Evolutionary conservation across 2,888 invertebrate species (phyloP), one percentile per base, ranked within the genome.

Genomic region (Tenthredo notha): DNA sequence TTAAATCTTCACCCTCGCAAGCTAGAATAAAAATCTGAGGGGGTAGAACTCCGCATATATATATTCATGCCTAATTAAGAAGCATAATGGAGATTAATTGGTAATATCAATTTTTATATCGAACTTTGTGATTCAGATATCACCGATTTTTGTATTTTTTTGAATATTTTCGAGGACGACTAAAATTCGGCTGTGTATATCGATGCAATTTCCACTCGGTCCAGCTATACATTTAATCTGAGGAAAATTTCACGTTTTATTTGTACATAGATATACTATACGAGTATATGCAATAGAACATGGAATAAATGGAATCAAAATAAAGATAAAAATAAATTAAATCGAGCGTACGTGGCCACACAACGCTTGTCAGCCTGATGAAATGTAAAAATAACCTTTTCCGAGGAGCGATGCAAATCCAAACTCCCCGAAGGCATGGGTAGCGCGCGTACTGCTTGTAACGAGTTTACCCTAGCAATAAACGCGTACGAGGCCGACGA

Each of bases 401-500:
- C 25, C 80, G 58, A 80, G 80, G 61, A 40, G 61, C 80, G 80
- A 80, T 80, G 80, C 80, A 80, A 80, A 80, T 80, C 61, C 61
- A 80, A 80, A 80, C 80, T 80, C 80, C 80, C 80, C 80, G 61
- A 80, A 80, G 80, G 80, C 40, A 40, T 80, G 77, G 77, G 61
- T 61, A 80, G 37, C 61, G 37, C n/a, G 80, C 37, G 58, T 61
- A 61, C 80, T 80, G 80, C 61, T 25, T 58, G 80, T 80, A 80
- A 80, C 80, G 80, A 80, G 80, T 80, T 80, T 80, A 80, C 80
- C 80, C 58, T 80, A 61, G 80, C 80, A 80, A 80, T 80, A 80
- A 80, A 80, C 80, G 80, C 80, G 61, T 80, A 61, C 80, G 80
- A 61, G 40, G 61, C 33, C 10, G 80, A 54, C 77, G 50, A 77